Percentiles rank a stretch among this genome's conserved stretches.
These are phyloP conservation scores for Abrostola triplasia DNA, from an alignment of 2,888 invertebrate species.

Conservation along the genomic window DNA sequence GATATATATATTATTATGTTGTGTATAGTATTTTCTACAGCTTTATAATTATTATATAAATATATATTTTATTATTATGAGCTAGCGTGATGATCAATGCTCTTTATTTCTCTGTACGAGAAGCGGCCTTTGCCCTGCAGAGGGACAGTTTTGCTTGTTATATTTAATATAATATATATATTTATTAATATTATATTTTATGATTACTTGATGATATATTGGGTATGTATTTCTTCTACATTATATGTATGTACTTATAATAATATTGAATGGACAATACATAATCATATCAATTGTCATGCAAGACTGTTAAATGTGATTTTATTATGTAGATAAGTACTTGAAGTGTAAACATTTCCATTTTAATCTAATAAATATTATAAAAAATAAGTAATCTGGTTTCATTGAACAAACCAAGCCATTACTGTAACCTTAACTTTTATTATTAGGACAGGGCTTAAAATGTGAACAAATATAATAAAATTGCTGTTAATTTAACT, in stretches of 20 bases:
- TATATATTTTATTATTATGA: too few relatives aligned
- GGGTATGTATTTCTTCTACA: neutral
- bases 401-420: neutral
- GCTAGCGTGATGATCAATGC: too few relatives aligned
- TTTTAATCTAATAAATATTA: conserved; percentile 35
- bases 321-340: conserved; percentile 20
- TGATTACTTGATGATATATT: too few relatives aligned
- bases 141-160: too few relatives aligned
- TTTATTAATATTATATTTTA: neutral
- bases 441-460: neutral
- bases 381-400: neutral
- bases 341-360: conserved; percentile 35
- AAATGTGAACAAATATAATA: neutral
- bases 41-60: too few relatives aligned
- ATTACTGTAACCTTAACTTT: neutral
- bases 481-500: neutral
- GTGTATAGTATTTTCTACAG: too few relatives aligned
- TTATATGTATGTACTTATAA: neutral
- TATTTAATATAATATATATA: too few relatives aligned
- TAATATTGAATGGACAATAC: neutral
- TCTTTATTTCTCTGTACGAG: too few relatives aligned
- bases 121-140: too few relatives aligned
- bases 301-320: conserved; percentile 59
- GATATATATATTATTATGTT: too few relatives aligned
- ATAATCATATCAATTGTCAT: conserved; percentile 34